Conservation (phyloP, 2,888 invertebrate species). For the Pediacus dermestoides region DNA sequence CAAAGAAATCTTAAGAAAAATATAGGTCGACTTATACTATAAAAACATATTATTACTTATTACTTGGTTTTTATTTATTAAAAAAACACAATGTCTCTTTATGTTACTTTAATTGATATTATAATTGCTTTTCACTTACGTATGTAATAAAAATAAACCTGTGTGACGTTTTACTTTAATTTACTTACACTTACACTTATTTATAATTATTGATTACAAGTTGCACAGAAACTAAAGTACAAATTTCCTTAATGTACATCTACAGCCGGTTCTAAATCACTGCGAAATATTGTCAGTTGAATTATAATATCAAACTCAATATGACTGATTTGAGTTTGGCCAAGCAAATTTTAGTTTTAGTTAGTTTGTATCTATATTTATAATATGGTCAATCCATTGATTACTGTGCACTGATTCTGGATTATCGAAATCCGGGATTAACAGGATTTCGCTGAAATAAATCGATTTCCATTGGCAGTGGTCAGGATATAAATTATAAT, state of each 20-base stretch:
- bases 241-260: no score
- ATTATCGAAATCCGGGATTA: conserved; percentile 45
- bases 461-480: conserved; percentile 19
- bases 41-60: no score
- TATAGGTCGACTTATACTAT: no score
- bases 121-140: conserved; percentile 26
- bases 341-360: no score
- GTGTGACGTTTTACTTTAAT: conserved; percentile 27
- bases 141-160: conserved; percentile 25
- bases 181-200: conserved; percentile 14
- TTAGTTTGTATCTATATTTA: no score
- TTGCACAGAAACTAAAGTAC: no score
- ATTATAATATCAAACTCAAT: no score
- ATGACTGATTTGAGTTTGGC: no score
- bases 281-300: no score
- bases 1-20: no score
- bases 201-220: not conserved
- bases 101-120: conserved; percentile 28
- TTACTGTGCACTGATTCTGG: conserved; percentile 36
- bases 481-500: conserved; percentile 1
- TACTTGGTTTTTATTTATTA: not conserved
- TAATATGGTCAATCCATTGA: conserved; percentile 4
- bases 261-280: no score
- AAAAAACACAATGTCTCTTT: not conserved
- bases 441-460: conserved; percentile 29